phyloP scores from a whole-genome alignment of 2,113 vertebrate species.

The Ctenodactylus gundi region DNA sequence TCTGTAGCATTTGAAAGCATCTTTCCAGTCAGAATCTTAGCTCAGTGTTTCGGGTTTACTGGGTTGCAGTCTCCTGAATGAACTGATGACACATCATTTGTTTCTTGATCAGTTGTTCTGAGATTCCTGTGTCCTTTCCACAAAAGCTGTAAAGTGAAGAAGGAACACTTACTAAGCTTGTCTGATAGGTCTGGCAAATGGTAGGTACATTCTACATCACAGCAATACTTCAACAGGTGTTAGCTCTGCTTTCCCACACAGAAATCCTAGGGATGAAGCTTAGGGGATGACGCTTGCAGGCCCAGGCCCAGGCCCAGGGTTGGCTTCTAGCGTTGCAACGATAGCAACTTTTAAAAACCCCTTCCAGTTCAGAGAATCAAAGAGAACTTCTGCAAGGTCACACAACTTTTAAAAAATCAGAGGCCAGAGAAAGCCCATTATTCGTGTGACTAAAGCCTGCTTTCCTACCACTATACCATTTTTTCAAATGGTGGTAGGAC shows the following conservation, averaged over 20 bases:
- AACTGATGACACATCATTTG: not conserved
- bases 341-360: not conserved
- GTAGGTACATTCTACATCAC: not conserved
- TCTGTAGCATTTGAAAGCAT: not conserved
- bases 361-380: not conserved
- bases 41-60: not conserved
- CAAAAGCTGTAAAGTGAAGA: not conserved
- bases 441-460: not conserved
- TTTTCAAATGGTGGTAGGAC: not conserved
- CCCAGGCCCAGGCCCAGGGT: too few relatives aligned
- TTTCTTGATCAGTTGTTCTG: not conserved
- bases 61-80: not conserved
- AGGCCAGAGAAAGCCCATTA: conserved; percentile 2
- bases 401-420: conserved; percentile 15
- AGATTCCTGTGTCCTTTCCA: conserved; percentile 1
- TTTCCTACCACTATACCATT: not conserved
- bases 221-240: not conserved
- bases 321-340: too few relatives aligned
- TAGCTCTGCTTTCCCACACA: not conserved
- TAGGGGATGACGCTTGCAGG: too few relatives aligned
- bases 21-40: too few relatives aligned
- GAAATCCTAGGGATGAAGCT: not conserved
- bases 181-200: not conserved
- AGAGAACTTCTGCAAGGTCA: conserved; percentile 10
- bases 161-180: not conserved